A percentile compares a stretch with the other conserved stretches of the same genome.
Conservation (phyloP, 2,888 invertebrate genomes). For the Ganaspis brasiliensis region DNA sequence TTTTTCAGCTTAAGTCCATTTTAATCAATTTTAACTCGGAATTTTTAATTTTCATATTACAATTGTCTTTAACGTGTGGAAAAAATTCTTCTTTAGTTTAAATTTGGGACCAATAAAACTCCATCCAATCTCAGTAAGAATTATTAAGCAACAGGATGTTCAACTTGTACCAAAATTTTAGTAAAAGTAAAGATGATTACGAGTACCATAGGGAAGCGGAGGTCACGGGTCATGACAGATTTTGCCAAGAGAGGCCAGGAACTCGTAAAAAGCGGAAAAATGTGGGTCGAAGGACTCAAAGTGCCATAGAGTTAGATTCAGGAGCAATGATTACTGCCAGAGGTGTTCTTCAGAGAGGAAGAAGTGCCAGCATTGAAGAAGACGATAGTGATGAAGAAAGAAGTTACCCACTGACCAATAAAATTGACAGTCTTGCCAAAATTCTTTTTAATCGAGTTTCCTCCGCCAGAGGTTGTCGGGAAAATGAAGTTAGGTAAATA, state of each 20-base stretch:
- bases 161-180: constrained; percentile 88
- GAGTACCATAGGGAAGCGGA: constrained; percentile 81
- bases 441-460: constrained; percentile 84
- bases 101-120: constrained; percentile 34
- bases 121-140: constrained; percentile 17
- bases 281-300: constrained; percentile 75
- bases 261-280: constrained; percentile 79
- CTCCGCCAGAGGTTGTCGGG: constrained; percentile 74
- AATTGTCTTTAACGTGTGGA: no score
- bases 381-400: constrained; percentile 81
- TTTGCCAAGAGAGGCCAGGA: constrained; percentile 86
- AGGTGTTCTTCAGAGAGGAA: constrained; percentile 78
- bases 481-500: constrained; percentile 64
- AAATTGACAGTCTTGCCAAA: constrained; percentile 89
- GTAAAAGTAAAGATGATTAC: constrained; percentile 83
- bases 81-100: background rate
- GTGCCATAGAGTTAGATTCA: constrained; percentile 77
- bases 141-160: constrained; percentile 82
- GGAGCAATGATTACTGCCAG: constrained; percentile 75
- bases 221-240: constrained; percentile 91
- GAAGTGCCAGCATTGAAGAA: constrained; percentile 86
- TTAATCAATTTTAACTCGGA: no score
- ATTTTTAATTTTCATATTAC: no score
- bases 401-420: constrained; percentile 86
- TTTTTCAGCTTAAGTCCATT: no score